Evolutionary conservation across 2,888 invertebrate species (phyloP), one percentile per base, ranked within the genome.

Genomic region (Anorthoa munda): DNA sequence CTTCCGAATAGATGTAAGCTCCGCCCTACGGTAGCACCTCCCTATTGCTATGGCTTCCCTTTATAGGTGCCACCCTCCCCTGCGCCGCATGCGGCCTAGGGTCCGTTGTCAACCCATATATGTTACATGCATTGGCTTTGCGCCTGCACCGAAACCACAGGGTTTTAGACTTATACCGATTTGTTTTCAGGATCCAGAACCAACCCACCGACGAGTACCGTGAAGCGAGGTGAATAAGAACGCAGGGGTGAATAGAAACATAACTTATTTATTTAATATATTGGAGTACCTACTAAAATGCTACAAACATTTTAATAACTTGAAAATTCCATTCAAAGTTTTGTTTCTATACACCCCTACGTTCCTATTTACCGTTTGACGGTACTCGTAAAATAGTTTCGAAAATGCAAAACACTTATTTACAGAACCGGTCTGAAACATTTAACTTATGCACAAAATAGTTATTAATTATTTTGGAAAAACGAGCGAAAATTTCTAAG

Each of bases 11-110:
- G n/a, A 13, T 26, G 15, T 46, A 51, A 26, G 61, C 81, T 23
- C 77, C 76, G 77, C 81, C 77, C 46, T 61, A 46, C 17, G 55
- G 18, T n/a, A 18, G 55, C 39, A 51, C 75, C 60, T 53, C 66
- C 77, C 75, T 45, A 50, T 45, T 66, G 39, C 39, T 61, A 56
- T 39, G 50, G 46, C 60, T 51, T 60, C 61, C 51, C 39, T 66
- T 56, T 26, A 31, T n/a, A 61, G 11, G 23, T 21, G 31, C 51
- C 2, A 9, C 60, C 18, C 23, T 39, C 39, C 58, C 51, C 18
- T 50, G 15, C n/a, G 23, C 46, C n/a, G 13, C 53, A n/a, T n/a
- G n/a, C 61, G 13, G 12, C 53, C 72, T 17, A 7, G 48, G 12
- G 23, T 39, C 17, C 48, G 17, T 23, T 48, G n/a, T 45, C 53